Evolutionary conservation across 1,140 invertebrate genomes (phyloP), one percentile per base, ranked within the genome.

Genomic region (Musca vetustissima): DNA sequence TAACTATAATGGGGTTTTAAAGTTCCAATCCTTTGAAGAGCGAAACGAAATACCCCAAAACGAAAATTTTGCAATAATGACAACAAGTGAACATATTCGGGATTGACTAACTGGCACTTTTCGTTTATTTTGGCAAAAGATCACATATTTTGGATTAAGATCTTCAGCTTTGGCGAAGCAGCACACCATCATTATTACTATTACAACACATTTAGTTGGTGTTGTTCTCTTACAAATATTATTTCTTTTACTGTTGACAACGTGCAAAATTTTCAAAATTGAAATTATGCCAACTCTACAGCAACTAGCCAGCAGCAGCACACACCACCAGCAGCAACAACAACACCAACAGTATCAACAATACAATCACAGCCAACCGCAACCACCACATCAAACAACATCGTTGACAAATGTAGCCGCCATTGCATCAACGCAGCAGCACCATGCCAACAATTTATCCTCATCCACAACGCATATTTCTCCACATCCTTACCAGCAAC

Each of bases 261-360:
- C 66, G 66, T 67, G 68, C 68, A 69, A 61, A 21, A 32, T 65
- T 69, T 69, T 69, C 61, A 69, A 66, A 43, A 22, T 69, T 69
- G 61, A 66, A 69, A 69, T 69, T 69, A 69, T 69, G 68, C 68
- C 68, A 65, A 69, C 67, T 49, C 50, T 66, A 70, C 69, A 66
- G 55, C 69, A 66, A 61, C 69, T 67, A 66, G 52, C 19, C 7
- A 53, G n/a, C n/a, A n/a, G n/a, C n/a, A n/a, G 28, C 28, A 28
- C 13, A 9, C 64, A 66, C 19, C 21, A 48, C 11, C 64, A 66
- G 49, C 64, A 65, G 47, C 64, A 64, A 11, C 22, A 64, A 15
- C 61, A 65, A 25, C 49, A 66, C n/a, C 64, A 65, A 24, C 49
- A 50, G 25, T 47, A 48, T 22, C 64, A 66, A 50, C 21, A 49